Percentiles rank a stretch among this genome's conserved stretches.
Conservation (phyloP, 92 coral and sea anemone genomes). For the Diadumene lineata region DNA sequence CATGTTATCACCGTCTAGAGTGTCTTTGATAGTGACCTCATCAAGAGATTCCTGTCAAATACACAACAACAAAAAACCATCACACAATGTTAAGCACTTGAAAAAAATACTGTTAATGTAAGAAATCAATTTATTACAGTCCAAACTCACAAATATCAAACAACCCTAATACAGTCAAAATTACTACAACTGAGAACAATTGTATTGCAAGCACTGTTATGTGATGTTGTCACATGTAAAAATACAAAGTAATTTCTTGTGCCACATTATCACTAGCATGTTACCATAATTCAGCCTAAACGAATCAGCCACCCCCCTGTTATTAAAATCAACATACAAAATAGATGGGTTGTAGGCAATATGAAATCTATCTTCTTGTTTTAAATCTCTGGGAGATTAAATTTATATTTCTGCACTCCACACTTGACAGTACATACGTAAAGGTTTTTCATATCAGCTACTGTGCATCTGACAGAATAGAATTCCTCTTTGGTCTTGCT, state of each 20-base stretch:
- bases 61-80: neutral
- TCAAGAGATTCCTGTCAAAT: constrained; percentile 85
- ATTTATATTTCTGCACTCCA: neutral
- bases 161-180: too few relatives aligned
- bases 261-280: too few relatives aligned
- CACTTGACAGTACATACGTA: constrained; percentile 74
- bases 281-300: too few relatives aligned
- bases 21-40: constrained; percentile 97
- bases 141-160: too few relatives aligned
- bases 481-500: constrained; percentile 97
- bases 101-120: too few relatives aligned
- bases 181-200: too few relatives aligned
- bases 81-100: too few relatives aligned
- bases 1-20: constrained; percentile 98
- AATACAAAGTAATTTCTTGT: too few relatives aligned
- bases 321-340: constrained; percentile 4
- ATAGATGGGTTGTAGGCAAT: neutral
- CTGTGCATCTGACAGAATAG: constrained; percentile 94
- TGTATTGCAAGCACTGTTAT: too few relatives aligned
- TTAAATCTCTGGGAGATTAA: neutral
- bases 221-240: too few relatives aligned
- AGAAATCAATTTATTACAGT: too few relatives aligned
- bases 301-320: too few relatives aligned
- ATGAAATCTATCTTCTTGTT: neutral
- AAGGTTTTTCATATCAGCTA: constrained; percentile 98